Percentiles rank a stretch among this genome's conserved stretches.
phyloP scores from a whole-genome alignment of 2,888 invertebrate species.

The Abrostola triplasia region DNA sequence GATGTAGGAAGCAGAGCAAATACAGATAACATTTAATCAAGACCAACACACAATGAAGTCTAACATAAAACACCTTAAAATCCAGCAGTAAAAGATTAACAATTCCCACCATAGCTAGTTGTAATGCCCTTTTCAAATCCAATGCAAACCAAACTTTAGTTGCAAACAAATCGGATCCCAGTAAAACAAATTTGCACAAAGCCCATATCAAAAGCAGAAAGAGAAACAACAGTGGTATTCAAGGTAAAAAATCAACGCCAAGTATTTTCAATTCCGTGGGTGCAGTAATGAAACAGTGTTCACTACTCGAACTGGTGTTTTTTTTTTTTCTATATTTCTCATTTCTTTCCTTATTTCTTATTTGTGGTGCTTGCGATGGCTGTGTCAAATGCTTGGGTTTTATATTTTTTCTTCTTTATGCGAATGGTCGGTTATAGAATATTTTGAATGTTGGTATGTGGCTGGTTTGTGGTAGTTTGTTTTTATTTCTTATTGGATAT shows the following conservation, averaged over 20 bases:
- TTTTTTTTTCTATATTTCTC: constrained; percentile 18
- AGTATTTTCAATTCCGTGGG: constrained; percentile 66
- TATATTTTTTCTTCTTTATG: constrained; percentile 6
- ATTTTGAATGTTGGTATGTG: not conserved
- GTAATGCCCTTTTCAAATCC: not conserved
- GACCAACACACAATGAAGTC: not conserved
- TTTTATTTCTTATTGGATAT: too few species aligned
- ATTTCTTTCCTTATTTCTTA: constrained; percentile 16
- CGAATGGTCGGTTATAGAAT: not conserved
- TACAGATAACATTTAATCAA: too few species aligned
- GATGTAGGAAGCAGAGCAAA: too few species aligned
- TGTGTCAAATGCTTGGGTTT: constrained; percentile 48
- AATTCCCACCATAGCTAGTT: not conserved
- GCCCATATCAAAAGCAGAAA: constrained; percentile 48
- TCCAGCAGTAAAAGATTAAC: not conserved
- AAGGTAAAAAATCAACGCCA: constrained; percentile 61
- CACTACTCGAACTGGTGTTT: constrained; percentile 47
- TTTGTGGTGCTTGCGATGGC: constrained; percentile 34
- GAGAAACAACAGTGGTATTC: constrained; percentile 44
- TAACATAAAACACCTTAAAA: not conserved
- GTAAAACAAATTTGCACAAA: constrained; percentile 35
- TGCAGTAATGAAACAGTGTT: constrained; percentile 66
- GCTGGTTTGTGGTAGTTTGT: not conserved
- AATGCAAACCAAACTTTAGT: not conserved
- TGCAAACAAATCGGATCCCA: constrained; percentile 13